A percentile compares a stretch with the other conserved stretches of the same genome.
These are phyloP conservation scores for Drosophila asahinai DNA, from an alignment of 1,140 invertebrate genomes.

Conservation along the genomic window DNA sequence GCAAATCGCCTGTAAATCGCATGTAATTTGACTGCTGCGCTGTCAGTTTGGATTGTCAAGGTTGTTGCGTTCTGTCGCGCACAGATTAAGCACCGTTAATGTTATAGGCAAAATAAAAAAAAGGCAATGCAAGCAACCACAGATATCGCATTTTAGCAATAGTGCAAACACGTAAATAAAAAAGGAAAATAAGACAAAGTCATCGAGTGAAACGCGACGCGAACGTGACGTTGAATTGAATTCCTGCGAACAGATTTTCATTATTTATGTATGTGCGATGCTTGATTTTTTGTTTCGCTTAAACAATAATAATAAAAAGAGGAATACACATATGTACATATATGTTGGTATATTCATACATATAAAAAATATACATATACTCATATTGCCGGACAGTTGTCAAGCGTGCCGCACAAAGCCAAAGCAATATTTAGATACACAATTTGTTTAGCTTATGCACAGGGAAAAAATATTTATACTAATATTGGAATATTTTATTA, in stretches of 20 bases:
- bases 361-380: background rate
- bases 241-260: constrained; percentile 60
- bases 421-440: constrained; percentile 6
- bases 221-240: constrained; percentile 78
- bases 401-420: constrained; percentile 43
- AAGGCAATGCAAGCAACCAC: constrained; percentile 27
- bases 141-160: constrained; percentile 35
- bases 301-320: constrained; percentile 48
- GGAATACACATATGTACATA: background rate
- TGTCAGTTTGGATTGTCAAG: constrained; percentile 32
- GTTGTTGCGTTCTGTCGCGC: constrained; percentile 20
- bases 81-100: constrained; percentile 43
- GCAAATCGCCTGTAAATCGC: constrained; percentile 33
- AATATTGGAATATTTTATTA: background rate
- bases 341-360: no score
- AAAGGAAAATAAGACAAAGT: constrained; percentile 51
- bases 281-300: constrained; percentile 23
- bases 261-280: constrained; percentile 35
- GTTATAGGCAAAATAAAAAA: constrained; percentile 13
- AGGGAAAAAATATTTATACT: background rate
- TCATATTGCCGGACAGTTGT: constrained; percentile 33
- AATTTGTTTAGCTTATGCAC: background rate
- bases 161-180: constrained; percentile 55
- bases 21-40: constrained; percentile 39
- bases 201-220: constrained; percentile 57